Conservation (phyloP, 2,888 invertebrate species). For the Alviniconcha strummeri region DNA sequence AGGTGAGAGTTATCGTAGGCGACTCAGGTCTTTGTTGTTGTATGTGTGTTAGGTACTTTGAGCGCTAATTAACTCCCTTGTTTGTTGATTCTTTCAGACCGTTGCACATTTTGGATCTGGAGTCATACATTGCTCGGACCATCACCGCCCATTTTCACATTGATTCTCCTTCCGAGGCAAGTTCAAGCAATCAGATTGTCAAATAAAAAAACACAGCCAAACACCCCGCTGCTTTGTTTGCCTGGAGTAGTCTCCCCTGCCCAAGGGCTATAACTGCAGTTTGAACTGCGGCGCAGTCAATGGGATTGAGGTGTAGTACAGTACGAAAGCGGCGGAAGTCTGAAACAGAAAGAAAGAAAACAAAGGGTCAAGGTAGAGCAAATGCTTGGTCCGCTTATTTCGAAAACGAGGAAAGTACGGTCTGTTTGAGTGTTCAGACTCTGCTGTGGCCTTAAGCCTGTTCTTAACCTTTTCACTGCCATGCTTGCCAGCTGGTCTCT, state of each 20-base stretch:
- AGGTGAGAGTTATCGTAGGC: no score
- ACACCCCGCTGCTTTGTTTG: neutral
- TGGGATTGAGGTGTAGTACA: constrained; percentile 75
- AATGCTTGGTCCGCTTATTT: no score
- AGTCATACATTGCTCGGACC: no score
- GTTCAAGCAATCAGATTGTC: neutral
- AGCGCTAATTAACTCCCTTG: neutral
- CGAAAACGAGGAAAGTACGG: no score
- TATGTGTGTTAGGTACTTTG: no score
- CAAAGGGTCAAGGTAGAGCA: no score
- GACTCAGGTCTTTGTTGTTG: no score
- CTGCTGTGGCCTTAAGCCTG: no score
- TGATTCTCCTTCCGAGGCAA: no score
- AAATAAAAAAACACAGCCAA: neutral
- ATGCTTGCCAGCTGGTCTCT: no score
- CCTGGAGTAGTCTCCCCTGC: neutral
- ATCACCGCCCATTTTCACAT: neutral
- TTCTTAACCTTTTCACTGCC: no score
- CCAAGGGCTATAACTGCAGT: constrained; percentile 33
- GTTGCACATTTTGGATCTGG: neutral
- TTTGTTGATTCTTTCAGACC: neutral
- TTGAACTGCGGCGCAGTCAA: constrained; percentile 53
- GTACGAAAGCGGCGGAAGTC: constrained; percentile 76
- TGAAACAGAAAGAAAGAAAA: constrained; percentile 51
- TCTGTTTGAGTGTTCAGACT: no score